A percentile compares a stretch with the other conserved stretches of the same genome.
These are phyloP conservation scores for Stercorarius parasiticus DNA, from an alignment of 2,113 vertebrate species.

Conservation along the genomic window DNA sequence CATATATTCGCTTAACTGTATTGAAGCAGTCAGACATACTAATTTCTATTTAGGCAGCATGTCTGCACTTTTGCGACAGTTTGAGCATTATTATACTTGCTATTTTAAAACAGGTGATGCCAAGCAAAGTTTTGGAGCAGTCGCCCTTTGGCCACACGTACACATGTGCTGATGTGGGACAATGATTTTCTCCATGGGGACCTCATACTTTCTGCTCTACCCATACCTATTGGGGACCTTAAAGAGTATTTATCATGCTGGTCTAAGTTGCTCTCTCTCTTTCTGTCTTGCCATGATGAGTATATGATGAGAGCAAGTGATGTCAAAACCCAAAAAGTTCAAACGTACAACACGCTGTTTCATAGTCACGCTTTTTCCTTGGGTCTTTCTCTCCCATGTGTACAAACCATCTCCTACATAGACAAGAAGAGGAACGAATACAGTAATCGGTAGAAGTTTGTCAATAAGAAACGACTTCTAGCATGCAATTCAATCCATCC, in stretches of 20 bases:
- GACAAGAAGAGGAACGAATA: fast-evolving
- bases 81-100: not conserved
- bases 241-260: not conserved
- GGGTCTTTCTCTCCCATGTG: not conserved
- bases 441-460: not conserved
- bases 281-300: not conserved
- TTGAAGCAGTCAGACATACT: not conserved
- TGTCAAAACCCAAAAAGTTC: not conserved
- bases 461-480: not conserved
- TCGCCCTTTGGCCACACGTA: not conserved
- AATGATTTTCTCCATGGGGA: not conserved
- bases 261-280: not conserved
- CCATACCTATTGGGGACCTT: not conserved
- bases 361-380: not conserved
- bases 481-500: not conserved
- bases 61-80: not conserved
- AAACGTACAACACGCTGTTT: not conserved
- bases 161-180: not conserved
- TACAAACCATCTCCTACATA: fast-evolving
- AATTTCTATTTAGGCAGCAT: not conserved
- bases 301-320: not conserved
- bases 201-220: not conserved
- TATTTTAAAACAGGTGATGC: not conserved
- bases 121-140: not conserved
- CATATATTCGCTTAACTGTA: not conserved